These are phyloP conservation scores for Nannobrachium achirus DNA, from an alignment of 2,113 vertebrate species.

Conservation along the genomic window DNA sequence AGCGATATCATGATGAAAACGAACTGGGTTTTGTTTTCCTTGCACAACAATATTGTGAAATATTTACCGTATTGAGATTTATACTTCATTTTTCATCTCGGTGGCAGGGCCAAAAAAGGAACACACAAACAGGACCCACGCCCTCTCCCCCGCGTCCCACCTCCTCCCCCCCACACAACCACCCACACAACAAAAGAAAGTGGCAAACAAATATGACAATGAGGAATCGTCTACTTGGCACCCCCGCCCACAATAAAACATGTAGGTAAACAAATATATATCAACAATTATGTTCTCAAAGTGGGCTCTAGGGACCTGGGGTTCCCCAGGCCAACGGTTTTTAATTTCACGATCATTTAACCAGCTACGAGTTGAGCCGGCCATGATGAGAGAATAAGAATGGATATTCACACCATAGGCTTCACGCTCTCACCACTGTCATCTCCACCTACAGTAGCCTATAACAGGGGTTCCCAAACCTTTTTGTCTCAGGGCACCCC, in stretches of 20 bases:
- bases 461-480: no score
- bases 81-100: slow-evolving; percentile 3
- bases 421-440: no score
- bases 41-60: slow-evolving; percentile 39
- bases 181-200: slow-evolving; percentile 64
- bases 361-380: no score
- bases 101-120: not conserved
- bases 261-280: slow-evolving; percentile 56
- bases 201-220: slow-evolving; percentile 54
- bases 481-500: no score
- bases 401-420: no score
- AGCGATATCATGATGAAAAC: slow-evolving; percentile 34
- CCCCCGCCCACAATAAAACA: slow-evolving; percentile 18
- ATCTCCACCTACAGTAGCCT: no score
- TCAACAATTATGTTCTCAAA: slow-evolving; percentile 18
- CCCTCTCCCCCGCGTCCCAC: slow-evolving; percentile 8
- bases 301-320: no score
- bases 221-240: slow-evolving; percentile 47
- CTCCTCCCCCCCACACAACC: slow-evolving; percentile 21
- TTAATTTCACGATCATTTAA: no score
- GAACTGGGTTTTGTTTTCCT: slow-evolving; percentile 24
- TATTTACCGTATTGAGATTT: slow-evolving; percentile 56
- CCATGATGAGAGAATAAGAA: no score
- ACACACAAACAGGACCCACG: not conserved
- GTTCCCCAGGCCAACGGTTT: no score